phyloP scores from a whole-genome alignment of 2,888 invertebrate genomes.

The Sialis fuliginosa region DNA sequence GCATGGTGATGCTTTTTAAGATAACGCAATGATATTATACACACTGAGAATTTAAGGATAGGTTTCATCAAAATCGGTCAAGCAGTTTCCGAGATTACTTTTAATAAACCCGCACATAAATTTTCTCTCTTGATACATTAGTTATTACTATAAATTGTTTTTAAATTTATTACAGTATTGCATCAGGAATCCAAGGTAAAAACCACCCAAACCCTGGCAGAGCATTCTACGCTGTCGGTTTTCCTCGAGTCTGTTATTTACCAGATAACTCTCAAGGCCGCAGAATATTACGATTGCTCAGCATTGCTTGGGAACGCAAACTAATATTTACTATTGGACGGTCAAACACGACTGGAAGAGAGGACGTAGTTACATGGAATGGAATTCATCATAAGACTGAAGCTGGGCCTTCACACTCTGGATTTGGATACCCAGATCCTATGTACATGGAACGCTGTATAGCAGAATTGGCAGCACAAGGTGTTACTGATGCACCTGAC shows the following conservation, averaged over 20 bases:
- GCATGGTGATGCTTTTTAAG: too few species aligned
- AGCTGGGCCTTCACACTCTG: constrained; percentile 33
- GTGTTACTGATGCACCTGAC: constrained; percentile 26
- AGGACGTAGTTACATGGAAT: constrained; percentile 86
- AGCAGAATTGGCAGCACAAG: constrained; percentile 36
- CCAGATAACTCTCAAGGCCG: constrained; percentile 71
- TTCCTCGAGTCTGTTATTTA: constrained; percentile 64
- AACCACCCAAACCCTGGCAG: constrained; percentile 68
- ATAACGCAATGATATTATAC: too few species aligned
- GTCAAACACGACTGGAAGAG: constrained; percentile 77
- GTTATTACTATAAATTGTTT: background rate
- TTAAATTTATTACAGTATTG: constrained; percentile 41
- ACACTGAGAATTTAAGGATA: too few species aligned
- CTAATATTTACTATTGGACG: constrained; percentile 72
- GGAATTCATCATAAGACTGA: constrained; percentile 76
- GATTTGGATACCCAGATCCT: constrained; percentile 57
- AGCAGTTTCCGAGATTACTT: too few species aligned
- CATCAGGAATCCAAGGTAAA: constrained; percentile 64
- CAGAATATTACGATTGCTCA: constrained; percentile 54
- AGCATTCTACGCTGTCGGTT: constrained; percentile 78
- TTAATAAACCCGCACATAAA: background rate
- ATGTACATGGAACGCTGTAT: constrained; percentile 52
- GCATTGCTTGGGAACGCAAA: constrained; percentile 68
- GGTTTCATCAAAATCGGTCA: background rate
- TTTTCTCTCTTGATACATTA: background rate